Base-by-base conservation (phyloP, 2,113 vertebrate genomes). In the Pleuronectes platessa region DNA sequence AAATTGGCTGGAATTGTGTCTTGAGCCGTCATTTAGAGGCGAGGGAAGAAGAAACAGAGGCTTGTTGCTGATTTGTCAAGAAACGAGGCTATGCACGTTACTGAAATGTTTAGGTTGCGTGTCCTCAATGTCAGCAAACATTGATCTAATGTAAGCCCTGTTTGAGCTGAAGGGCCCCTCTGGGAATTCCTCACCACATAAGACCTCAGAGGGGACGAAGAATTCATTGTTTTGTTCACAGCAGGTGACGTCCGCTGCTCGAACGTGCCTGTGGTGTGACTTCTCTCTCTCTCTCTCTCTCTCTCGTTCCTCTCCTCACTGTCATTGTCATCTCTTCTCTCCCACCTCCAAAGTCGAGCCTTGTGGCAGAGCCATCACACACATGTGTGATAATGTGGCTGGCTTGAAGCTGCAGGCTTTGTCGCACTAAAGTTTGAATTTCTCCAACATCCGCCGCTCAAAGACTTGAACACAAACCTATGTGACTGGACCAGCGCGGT, bases 401-500 rank as follows among this genome's bases (percentile, higher is more conserved):
- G 62, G 59, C 59, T 37, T 54, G n/a, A 68, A 75, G 65, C 71
- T 66, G 60, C 63, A 68, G 76, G 85, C 84, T 76, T 76, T 78
- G 47, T 82, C 76, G 21, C 73, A 51, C 76, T 75, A 77, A 85
- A 85, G 85, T 82, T 88, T 72, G 71, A 67, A 75, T 76, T 66
- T 81, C 70, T 86, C 75, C 72, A 37, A 62, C 76, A 40, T 68
- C 66, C 51, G 54, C 82, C 65, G 35, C 84, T 86, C 86, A 87
- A 87, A 89, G 83, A 90, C 49, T 61, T 68, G 2, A 85, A 76
- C 64, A 74, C 75, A 65, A 76, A 76, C 63, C 37, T 78, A 87
- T 66, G 85, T 91, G 76, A 86, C 76, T 86, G 86, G 85, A 90
- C 89, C 88, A 82, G 79, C 64, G 20, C 13, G 83, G 82, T 61